These are phyloP conservation scores for Pseudopipra pipra DNA, from an alignment of 2,113 vertebrate species.

Conservation along the genomic window DNA sequence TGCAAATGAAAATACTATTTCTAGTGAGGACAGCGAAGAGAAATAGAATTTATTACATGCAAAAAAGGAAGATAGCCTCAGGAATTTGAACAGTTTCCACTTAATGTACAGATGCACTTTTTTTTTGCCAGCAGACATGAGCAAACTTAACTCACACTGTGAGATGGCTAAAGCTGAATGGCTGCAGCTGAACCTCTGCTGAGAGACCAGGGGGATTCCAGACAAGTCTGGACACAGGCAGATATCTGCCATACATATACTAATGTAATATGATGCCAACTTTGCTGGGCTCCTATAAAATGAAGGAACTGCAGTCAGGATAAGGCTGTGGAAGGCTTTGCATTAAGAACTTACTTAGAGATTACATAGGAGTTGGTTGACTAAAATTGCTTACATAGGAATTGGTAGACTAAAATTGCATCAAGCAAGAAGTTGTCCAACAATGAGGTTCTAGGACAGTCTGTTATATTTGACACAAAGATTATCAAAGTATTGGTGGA, in stretches of 20 bases:
- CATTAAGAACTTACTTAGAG: neutral
- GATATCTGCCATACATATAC: neutral
- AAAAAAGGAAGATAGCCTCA: neutral
- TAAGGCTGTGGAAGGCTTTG: neutral
- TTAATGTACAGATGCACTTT: neutral
- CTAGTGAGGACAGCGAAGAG: neutral
- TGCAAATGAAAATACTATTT: neutral
- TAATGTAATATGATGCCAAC: neutral
- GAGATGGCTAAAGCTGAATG: neutral
- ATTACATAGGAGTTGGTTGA: accelerated
- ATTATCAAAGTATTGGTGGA: neutral
- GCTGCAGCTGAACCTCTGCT: neutral
- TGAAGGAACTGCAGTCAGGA: neutral
- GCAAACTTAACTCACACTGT: neutral
- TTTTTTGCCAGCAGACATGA: neutral
- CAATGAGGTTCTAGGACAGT: neutral
- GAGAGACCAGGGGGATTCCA: neutral
- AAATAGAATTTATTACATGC: neutral
- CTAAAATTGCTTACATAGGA: neutral
- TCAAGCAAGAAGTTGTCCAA: neutral
- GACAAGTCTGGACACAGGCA: neutral
- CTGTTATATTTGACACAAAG: neutral
- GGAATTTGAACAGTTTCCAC: neutral
- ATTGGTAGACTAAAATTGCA: neutral
- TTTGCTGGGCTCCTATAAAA: neutral